These are phyloP conservation scores for Dromaius novaehollandiae DNA, from an alignment of 2,113 vertebrate genomes.

Conservation along the genomic window DNA sequence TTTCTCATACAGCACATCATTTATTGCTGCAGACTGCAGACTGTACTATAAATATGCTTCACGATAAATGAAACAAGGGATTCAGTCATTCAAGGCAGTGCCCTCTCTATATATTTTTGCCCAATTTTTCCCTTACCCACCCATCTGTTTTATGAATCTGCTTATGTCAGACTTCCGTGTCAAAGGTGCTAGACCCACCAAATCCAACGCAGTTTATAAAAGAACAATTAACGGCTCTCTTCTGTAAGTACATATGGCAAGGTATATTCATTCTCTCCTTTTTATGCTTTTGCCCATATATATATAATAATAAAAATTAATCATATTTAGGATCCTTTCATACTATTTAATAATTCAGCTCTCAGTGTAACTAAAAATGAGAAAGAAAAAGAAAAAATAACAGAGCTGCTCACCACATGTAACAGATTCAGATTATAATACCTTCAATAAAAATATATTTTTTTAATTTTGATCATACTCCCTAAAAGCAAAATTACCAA, in stretches of 20 bases:
- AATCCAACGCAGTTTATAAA: background rate
- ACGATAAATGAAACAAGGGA: background rate
- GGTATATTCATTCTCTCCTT: background rate
- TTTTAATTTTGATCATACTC: background rate
- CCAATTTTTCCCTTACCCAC: background rate
- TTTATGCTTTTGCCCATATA: background rate
- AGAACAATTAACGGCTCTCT: background rate
- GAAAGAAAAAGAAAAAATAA: background rate
- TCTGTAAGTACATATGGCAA: background rate
- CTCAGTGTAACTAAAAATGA: background rate
- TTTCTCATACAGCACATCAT: background rate
- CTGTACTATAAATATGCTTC: background rate
- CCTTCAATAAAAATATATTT: conserved; percentile 5
- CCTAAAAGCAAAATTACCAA: conserved; percentile 48
- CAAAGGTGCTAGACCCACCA: background rate
- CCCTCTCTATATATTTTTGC: background rate
- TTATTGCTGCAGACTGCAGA: background rate
- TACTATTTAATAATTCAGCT: background rate
- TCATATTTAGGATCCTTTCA: background rate
- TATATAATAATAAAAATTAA: background rate
- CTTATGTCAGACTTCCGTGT: background rate
- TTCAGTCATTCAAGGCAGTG: background rate
- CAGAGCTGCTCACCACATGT: background rate
- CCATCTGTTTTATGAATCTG: background rate
- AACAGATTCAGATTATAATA: background rate